Percentiles rank a stretch among this genome's conserved stretches.
phyloP scores from a whole-genome alignment of 2,113 vertebrate species.

The Dasyurus viverrinus region DNA sequence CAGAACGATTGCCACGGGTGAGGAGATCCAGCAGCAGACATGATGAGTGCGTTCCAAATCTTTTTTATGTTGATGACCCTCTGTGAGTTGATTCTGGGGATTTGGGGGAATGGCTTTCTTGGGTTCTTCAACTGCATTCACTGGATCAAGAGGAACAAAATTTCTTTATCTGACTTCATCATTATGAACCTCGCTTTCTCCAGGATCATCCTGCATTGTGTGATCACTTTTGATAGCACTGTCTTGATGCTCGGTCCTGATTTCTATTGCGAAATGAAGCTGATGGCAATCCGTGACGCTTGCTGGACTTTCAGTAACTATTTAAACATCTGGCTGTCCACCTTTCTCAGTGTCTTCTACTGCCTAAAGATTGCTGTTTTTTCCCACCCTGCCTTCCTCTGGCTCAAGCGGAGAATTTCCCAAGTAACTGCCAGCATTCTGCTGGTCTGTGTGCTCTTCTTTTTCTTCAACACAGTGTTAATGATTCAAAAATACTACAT shows the following conservation, averaged over 20 bases:
- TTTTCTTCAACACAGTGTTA: background rate
- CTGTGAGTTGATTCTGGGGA: conserved; percentile 55
- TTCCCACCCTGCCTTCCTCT: conserved; percentile 63
- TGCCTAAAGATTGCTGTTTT: conserved; percentile 72
- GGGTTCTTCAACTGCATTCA: conserved; percentile 39
- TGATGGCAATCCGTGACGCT: background rate
- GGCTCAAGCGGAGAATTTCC: conserved; percentile 72
- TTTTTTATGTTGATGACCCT: conserved; percentile 19
- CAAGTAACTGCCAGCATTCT: conserved; percentile 52
- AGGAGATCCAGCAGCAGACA: background rate
- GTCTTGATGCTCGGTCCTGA: background rate
- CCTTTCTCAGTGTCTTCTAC: conserved; percentile 71
- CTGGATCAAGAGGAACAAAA: conserved; percentile 67
- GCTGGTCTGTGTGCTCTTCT: conserved; percentile 17
- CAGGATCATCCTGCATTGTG: conserved; percentile 53
- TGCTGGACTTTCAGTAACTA: conserved; percentile 59
- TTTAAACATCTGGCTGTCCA: conserved; percentile 58
- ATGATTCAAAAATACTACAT: conserved; percentile 48
- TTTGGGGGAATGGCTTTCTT: conserved; percentile 68
- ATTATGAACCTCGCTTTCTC: conserved; percentile 53
- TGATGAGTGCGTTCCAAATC: background rate
- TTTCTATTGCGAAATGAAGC: accelerated
- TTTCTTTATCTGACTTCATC: conserved; percentile 65
- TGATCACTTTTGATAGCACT: conserved; percentile 22
- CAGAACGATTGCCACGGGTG: background rate